Conservation (phyloP, 2,113 vertebrate species). For the Climacteris rufus region DNA sequence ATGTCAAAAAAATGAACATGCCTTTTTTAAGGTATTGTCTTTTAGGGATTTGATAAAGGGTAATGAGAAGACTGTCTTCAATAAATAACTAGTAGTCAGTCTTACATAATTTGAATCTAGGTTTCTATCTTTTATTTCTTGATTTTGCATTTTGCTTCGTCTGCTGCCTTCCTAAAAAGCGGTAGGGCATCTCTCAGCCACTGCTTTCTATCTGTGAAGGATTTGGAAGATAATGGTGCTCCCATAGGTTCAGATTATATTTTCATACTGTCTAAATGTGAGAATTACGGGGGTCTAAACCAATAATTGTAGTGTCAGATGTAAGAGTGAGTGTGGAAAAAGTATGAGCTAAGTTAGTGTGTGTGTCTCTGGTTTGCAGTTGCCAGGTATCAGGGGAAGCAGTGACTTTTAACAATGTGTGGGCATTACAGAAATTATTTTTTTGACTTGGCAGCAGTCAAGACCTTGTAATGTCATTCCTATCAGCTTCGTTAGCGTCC, state of each 20-base stretch:
- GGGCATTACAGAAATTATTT: neutral
- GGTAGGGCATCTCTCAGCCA: neutral
- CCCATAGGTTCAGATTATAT: neutral
- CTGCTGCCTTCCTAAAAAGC: neutral
- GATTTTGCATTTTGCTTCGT: neutral
- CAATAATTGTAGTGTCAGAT: neutral
- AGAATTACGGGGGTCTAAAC: neutral
- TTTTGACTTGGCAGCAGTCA: neutral
- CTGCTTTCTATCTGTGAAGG: neutral
- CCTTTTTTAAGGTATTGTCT: neutral
- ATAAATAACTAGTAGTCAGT: neutral
- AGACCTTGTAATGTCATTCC: neutral
- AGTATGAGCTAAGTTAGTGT: neutral
- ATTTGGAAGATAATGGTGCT: neutral
- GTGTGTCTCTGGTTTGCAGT: constrained; percentile 8
- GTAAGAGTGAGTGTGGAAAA: neutral
- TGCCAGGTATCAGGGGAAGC: constrained; percentile 7
- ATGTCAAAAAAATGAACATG: neutral
- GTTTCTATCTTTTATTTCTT: neutral
- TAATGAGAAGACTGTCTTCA: neutral
- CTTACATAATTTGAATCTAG: neutral
- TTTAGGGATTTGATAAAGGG: neutral
- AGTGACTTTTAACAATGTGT: neutral
- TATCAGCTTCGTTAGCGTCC: neutral
- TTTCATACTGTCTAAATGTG: constrained; percentile 16